phyloP scores from a whole-genome alignment of 2,113 vertebrate genomes.

The Hydrolagus affinis region DNA sequence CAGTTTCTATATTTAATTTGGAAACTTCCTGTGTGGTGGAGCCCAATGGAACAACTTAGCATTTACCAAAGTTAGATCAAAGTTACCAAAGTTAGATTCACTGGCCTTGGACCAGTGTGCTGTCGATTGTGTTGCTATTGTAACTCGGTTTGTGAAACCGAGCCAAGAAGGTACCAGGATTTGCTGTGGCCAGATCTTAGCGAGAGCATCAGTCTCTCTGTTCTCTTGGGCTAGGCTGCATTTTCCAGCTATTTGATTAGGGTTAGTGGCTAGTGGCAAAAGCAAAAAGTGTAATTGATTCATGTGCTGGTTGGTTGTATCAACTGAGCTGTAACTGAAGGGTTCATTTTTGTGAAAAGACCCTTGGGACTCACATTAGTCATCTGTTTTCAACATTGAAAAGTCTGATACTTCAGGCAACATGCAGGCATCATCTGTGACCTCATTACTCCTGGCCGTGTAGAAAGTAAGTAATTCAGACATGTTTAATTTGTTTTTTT shows the following conservation, averaged over 20 bases:
- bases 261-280: neutral
- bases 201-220: neutral
- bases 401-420: neutral
- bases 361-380: neutral
- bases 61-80: neutral
- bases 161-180: too few relatives aligned
- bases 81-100: too few relatives aligned
- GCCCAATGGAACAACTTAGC: neutral
- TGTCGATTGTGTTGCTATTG: neutral
- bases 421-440: neutral
- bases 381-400: neutral
- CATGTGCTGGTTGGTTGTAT: neutral
- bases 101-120: too few relatives aligned
- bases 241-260: neutral
- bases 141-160: too few relatives aligned
- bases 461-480: neutral
- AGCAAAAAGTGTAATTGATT: neutral
- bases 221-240: neutral
- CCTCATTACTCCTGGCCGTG: neutral
- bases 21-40: neutral
- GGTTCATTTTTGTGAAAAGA: slow-evolving; percentile 3
- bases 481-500: neutral
- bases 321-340: neutral
- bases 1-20: neutral
- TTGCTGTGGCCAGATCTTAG: too few relatives aligned